Evolutionary conservation across 2,797 vertebrate genomes (phyloP).

Genomic region (Arctocebus calabarensis): DNA sequence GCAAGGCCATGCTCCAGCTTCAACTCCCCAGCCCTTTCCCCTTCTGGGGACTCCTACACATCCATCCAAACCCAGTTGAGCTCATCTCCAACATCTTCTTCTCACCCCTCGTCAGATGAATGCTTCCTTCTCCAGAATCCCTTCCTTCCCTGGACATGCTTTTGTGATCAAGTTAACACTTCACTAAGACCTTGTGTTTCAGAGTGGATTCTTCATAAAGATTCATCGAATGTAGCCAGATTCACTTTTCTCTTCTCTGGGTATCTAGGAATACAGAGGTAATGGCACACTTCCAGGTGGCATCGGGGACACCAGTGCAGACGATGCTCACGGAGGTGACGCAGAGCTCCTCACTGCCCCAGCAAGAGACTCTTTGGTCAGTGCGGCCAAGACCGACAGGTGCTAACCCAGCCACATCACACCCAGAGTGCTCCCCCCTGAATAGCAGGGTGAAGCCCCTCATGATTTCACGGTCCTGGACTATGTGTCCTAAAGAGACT

Average conservation of each 20-base stretch:
- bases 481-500: neutral
- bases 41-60: neutral
- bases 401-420: neutral
- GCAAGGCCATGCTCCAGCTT: neutral
- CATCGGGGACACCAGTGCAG: neutral
- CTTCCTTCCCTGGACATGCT: neutral
- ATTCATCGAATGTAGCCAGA: neutral
- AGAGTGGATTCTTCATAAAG: neutral
- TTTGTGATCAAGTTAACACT: neutral
- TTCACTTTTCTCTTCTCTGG: conserved; percentile 16
- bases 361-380: neutral
- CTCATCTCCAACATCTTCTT: neutral
- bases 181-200: neutral
- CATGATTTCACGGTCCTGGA: neutral
- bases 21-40: neutral
- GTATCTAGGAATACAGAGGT: neutral
- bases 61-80: neutral
- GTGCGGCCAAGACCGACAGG: neutral
- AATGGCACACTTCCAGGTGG: neutral
- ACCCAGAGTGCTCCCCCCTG: neutral
- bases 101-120: neutral
- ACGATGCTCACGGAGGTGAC: neutral
- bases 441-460: neutral
- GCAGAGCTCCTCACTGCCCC: neutral
- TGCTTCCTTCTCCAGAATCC: neutral